Evolutionary conservation across 2,113 vertebrate species (phyloP).

Genomic region (Oriolus oriolus): DNA sequence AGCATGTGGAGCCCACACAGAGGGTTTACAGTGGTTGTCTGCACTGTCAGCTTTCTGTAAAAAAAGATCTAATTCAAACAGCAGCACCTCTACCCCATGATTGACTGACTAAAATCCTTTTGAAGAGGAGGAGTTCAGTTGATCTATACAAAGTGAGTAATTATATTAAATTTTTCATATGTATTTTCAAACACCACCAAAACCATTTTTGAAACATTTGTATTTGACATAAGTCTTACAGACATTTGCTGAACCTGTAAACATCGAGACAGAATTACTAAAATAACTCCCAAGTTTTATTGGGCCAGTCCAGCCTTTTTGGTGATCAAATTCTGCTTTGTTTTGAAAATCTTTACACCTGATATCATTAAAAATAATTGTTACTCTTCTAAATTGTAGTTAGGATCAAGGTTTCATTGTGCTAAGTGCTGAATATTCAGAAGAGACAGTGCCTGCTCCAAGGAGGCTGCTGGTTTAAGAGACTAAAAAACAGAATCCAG

Average conservation of each 20-base stretch:
- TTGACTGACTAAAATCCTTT: not conserved
- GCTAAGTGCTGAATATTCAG: not conserved
- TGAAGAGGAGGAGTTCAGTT: not conserved
- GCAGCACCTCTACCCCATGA: fast-evolving
- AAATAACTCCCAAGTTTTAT: not conserved
- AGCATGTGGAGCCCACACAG: not conserved
- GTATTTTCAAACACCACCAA: not conserved
- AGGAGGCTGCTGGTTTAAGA: conserved; percentile 5
- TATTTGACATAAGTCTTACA: not conserved
- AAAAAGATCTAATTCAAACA: not conserved
- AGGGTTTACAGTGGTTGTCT: not conserved
- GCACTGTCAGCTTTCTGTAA: not conserved
- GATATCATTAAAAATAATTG: not conserved
- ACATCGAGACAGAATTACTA: not conserved
- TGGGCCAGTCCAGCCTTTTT: not conserved
- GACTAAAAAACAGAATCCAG: conserved; percentile 42
- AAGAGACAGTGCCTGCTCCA: conserved; percentile 4
- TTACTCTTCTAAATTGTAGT: not conserved
- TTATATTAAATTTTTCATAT: not conserved
- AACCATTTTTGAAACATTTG: not conserved
- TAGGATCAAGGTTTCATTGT: not conserved
- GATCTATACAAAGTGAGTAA: not conserved
- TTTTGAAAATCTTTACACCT: not conserved
- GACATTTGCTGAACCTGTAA: not conserved
- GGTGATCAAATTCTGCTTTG: not conserved